phyloP scores from a whole-genome alignment of 37 sponge, comb jelly and placozoan species.

The Axinella damicornis region DNA sequence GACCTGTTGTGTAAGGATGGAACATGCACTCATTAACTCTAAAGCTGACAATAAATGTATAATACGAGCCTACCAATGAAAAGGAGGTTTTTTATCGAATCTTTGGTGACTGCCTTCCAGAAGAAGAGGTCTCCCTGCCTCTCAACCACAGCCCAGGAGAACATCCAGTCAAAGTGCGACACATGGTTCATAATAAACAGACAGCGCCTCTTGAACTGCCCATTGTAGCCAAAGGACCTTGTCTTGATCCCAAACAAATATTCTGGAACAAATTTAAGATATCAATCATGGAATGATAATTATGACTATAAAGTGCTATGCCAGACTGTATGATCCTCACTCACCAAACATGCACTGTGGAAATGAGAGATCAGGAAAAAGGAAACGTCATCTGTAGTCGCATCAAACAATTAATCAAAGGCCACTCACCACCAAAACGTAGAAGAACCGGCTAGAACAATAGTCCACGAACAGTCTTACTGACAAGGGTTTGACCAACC shows the following conservation, averaged over 20 bases:
- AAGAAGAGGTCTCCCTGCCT: constrained; percentile 49
- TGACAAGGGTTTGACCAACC: not conserved
- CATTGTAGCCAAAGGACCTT: constrained; percentile 60
- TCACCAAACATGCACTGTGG: not conserved
- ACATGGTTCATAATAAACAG: constrained; percentile 86
- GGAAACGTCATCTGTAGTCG: too few species aligned
- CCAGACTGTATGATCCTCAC: too few species aligned
- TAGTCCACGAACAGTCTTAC: constrained; percentile 30
- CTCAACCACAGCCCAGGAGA: constrained; percentile 73
- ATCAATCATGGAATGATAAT: too few species aligned
- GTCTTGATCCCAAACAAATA: constrained; percentile 48
- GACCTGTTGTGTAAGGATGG: too few species aligned
- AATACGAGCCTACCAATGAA: constrained; percentile 67
- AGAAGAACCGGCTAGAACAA: constrained; percentile 17
- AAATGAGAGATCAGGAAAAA: not conserved
- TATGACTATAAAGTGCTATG: too few species aligned
- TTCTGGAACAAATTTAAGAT: constrained; percentile 29
- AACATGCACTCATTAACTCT: too few species aligned
- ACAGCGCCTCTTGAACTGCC: constrained; percentile 49
- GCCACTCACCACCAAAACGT: constrained; percentile 24
- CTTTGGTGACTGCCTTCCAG: constrained; percentile 78
- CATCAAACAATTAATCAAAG: too few species aligned
- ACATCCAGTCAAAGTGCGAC: constrained; percentile 88
- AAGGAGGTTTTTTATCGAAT: constrained; percentile 41
- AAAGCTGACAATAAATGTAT: too few species aligned